phyloP scores from a whole-genome alignment of 2,797 vertebrate species.

The Myotis myotis region DNA sequence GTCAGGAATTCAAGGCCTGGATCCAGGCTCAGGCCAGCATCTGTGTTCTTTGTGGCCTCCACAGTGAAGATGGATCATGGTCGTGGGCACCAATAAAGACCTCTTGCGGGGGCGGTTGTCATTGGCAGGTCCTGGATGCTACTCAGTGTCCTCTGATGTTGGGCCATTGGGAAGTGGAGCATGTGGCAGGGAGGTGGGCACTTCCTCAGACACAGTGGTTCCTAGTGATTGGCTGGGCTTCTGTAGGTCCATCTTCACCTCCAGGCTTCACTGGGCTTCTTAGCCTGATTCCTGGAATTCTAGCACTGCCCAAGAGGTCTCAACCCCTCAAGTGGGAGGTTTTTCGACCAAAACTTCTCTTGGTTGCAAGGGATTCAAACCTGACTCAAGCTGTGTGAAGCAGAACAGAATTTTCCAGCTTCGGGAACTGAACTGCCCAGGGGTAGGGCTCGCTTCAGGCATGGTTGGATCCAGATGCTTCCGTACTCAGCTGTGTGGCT shows the following conservation, averaged over 20 bases:
- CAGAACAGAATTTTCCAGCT: not conserved
- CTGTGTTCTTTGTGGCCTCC: not conserved
- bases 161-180: no score
- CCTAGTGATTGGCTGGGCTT: not conserved
- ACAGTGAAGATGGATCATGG: not conserved
- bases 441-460: not conserved
- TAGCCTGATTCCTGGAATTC: not conserved
- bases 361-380: not conserved
- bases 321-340: fast-evolving
- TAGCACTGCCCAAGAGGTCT: fast-evolving
- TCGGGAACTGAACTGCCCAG: not conserved
- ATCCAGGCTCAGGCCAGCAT: not conserved
- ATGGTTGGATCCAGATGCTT: not conserved
- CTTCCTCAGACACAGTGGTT: not conserved
- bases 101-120: fast-evolving
- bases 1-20: constrained; percentile 69
- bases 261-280: not conserved
- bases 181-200: fast-evolving
- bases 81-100: not conserved
- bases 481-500: fast-evolving
- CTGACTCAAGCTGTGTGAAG: fast-evolving
- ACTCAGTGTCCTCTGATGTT: fast-evolving
- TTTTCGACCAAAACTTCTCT: not conserved
- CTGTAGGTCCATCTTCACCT: not conserved
- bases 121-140: not conserved